Percentiles rank a stretch among this genome's conserved stretches.
phyloP scores from a whole-genome alignment of 2,113 vertebrate genomes.

The Bubo scandiacus region DNA sequence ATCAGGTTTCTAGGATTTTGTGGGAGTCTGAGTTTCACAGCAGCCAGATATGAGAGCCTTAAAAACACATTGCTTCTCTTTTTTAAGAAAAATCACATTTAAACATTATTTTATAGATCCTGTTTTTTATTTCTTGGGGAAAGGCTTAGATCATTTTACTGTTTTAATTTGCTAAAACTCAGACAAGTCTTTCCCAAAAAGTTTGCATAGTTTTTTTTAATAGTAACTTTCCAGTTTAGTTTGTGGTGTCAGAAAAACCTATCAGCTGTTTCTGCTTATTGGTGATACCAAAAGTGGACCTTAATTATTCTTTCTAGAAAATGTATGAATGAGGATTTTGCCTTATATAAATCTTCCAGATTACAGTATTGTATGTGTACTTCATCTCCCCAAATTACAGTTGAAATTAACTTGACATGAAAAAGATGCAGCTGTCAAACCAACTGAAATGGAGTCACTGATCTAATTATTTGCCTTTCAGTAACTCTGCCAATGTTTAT shows the following conservation, averaged over 20 bases:
- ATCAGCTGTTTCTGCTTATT: conserved; percentile 57
- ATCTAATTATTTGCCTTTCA: conserved; percentile 54
- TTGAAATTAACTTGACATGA: conserved; percentile 48
- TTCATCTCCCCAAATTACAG: conserved; percentile 56
- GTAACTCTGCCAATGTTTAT: conserved; percentile 67
- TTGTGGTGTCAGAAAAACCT: conserved; percentile 46
- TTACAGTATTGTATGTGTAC: conserved; percentile 72
- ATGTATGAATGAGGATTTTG: conserved; percentile 70
- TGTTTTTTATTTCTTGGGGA: conserved; percentile 11
- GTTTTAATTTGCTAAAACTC: conserved; percentile 48
- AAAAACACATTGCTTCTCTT: conserved; percentile 9
- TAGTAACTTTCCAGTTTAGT: conserved; percentile 47
- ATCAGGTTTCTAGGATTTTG: conserved; percentile 57
- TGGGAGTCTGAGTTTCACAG: conserved; percentile 67
- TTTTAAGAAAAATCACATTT: conserved; percentile 58
- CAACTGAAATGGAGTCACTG: conserved; percentile 58
- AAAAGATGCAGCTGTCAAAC: conserved; percentile 52
- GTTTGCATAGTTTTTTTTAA: conserved; percentile 16
- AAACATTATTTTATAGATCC: conserved; percentile 35
- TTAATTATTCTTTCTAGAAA: conserved; percentile 66
- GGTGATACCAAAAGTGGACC: conserved; percentile 66
- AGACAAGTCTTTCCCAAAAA: conserved; percentile 9
- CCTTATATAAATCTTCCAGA: conserved; percentile 78
- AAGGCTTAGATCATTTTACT: not conserved
- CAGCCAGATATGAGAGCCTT: conserved; percentile 71